A percentile compares a stretch with the other conserved stretches of the same genome.
phyloP scores from a whole-genome alignment of 1,140 invertebrate species.

The Drosophila quadrilineata region DNA sequence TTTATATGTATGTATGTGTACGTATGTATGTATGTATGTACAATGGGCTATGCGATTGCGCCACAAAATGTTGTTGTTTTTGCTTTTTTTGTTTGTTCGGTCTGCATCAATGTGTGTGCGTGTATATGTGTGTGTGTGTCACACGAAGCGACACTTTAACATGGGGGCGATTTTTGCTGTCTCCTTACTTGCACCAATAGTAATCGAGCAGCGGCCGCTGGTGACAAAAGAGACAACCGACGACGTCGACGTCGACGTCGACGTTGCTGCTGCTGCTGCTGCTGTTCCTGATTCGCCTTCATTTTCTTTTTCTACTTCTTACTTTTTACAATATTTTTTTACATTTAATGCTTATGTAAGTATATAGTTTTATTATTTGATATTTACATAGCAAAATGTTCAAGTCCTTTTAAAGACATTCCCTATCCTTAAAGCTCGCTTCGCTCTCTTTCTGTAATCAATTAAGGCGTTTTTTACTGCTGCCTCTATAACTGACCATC shows the following conservation, averaged over 20 bases:
- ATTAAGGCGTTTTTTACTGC: neutral
- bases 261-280: neutral
- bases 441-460: neutral
- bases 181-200: constrained; percentile 78
- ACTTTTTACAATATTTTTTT: no score
- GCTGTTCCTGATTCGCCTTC: constrained; percentile 12
- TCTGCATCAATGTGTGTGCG: constrained; percentile 17
- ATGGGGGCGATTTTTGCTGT: constrained; percentile 75
- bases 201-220: constrained; percentile 64
- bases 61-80: no score
- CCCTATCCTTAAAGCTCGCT: no score
- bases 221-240: constrained; percentile 66
- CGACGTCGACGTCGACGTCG: neutral
- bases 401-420: neutral
- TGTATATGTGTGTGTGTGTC: constrained; percentile 42
- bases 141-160: constrained; percentile 71
- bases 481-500: no score
- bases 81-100: no score
- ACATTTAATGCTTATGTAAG: neutral
- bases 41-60: constrained; percentile 64
- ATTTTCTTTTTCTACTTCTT: constrained; percentile 5
- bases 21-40: constrained; percentile 16
- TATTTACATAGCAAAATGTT: neutral
- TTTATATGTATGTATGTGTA: constrained; percentile 4
- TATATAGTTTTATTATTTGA: neutral